phyloP scores from a whole-genome alignment of 2,797 vertebrate genomes.

The Sebastes kiyomatsui region DNA sequence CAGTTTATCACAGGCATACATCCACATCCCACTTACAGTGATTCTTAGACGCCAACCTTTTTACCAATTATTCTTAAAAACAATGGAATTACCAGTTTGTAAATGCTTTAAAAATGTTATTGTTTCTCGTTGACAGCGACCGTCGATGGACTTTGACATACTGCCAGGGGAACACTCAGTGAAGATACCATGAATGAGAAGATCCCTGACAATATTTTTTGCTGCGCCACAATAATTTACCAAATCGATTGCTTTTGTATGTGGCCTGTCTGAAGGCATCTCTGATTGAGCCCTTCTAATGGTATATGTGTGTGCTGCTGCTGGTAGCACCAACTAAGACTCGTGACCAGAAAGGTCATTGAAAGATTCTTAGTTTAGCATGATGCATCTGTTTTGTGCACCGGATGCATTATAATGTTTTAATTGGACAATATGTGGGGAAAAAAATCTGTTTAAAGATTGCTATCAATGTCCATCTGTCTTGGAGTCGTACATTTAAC shows the following conservation, averaged over 20 bases:
- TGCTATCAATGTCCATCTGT: too few species aligned
- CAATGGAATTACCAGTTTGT: neutral
- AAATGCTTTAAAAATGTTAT: rapidly evolving
- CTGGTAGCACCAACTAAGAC: neutral
- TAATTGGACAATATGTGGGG: too few species aligned
- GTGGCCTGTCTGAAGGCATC: neutral
- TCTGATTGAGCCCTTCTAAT: neutral
- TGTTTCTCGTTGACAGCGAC: neutral
- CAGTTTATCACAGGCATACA: neutral
- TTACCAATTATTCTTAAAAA: neutral
- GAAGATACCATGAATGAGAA: neutral
- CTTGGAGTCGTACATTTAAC: too few species aligned
- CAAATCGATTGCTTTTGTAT: neutral
- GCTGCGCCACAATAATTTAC: too few species aligned
- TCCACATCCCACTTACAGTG: neutral
- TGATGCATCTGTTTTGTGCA: neutral
- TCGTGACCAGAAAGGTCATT: neutral
- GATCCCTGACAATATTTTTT: neutral
- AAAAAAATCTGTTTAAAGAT: too few species aligned
- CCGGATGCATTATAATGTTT: neutral
- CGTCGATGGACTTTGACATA: neutral
- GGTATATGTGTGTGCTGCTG: neutral
- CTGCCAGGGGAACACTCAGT: neutral
- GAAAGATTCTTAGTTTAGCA: too few species aligned
- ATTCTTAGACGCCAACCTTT: neutral